These are phyloP conservation scores for Cyprinella venusta DNA, from an alignment of 2,797 vertebrate genomes.

Conservation along the genomic window DNA sequence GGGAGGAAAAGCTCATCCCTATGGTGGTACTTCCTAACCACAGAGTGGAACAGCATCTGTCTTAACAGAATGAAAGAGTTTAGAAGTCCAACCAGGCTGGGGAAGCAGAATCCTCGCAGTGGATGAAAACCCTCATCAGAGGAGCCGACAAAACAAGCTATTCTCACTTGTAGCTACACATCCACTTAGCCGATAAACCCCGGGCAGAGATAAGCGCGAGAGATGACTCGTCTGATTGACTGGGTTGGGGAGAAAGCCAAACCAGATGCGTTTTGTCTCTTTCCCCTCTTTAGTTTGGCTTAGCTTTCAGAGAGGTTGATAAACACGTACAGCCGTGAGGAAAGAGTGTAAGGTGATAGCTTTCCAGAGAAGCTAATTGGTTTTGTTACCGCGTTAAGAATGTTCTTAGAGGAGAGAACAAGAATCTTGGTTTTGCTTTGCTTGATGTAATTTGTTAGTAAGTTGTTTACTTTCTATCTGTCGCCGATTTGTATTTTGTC, in stretches of 20 bases:
- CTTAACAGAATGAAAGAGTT: neutral
- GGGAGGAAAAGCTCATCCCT: conserved; percentile 9
- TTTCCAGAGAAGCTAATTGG: conserved; percentile 64
- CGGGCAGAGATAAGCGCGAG: conserved; percentile 9
- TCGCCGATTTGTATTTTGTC: neutral
- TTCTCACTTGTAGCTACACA: conserved; percentile 36
- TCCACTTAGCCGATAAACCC: conserved; percentile 33
- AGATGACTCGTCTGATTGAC: conserved; percentile 28
- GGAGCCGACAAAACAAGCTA: conserved; percentile 40
- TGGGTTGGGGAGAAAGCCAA: conserved; percentile 32
- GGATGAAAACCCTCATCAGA: conserved; percentile 35
- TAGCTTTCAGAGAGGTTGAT: conserved; percentile 34
- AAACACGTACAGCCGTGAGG: conserved; percentile 64
- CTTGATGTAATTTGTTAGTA: conserved; percentile 7
- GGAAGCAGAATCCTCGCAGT: neutral
- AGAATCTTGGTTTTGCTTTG: conserved; percentile 9
- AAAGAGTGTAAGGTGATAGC: conserved; percentile 67
- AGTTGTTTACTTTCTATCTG: neutral
- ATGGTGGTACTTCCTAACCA: conserved; percentile 55
- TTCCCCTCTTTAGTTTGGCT: conserved; percentile 29
- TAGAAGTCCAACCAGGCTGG: neutral
- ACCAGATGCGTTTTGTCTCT: conserved; percentile 50
- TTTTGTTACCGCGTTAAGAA: conserved; percentile 50
- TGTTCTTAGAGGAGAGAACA: conserved; percentile 16
- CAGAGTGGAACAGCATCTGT: conserved; percentile 17